phyloP scores from a whole-genome alignment of 2,797 vertebrate genomes.

The Benthosema pterotum region DNA sequence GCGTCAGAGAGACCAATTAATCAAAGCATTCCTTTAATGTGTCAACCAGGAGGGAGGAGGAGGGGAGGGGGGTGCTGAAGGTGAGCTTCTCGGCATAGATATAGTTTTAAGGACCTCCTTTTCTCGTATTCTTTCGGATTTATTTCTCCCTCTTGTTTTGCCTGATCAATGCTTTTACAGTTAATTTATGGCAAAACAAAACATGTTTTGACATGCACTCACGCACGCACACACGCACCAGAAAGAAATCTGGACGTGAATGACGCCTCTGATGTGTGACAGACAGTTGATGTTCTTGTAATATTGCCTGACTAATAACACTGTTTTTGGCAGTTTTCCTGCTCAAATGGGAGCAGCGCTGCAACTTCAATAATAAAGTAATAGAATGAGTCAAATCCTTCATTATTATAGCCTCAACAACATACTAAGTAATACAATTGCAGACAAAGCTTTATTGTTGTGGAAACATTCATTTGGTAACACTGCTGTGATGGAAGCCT shows the following conservation, averaged over 20 bases:
- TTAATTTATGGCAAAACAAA: neutral
- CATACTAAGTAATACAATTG: too few relatives aligned
- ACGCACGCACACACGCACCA: neutral
- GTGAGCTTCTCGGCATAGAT: slow-evolving; percentile 44
- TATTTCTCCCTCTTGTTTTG: slow-evolving; percentile 20
- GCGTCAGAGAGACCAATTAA: slow-evolving; percentile 81
- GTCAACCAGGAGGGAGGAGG: slow-evolving; percentile 51
- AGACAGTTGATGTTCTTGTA: too few relatives aligned
- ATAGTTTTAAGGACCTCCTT: slow-evolving; percentile 58
- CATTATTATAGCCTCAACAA: too few relatives aligned
- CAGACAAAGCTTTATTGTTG: too few relatives aligned
- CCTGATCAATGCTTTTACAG: neutral
- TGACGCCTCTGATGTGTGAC: too few relatives aligned
- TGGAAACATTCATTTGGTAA: too few relatives aligned
- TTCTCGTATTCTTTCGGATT: slow-evolving; percentile 33
- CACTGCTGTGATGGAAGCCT: too few relatives aligned
- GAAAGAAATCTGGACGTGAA: neutral
- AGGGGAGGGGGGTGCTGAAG: slow-evolving; percentile 41
- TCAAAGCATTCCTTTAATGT: slow-evolving; percentile 75
- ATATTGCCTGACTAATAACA: too few relatives aligned
- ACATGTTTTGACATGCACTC: neutral
- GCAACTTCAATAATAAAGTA: too few relatives aligned
- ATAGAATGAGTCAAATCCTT: too few relatives aligned
- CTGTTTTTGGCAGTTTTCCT: too few relatives aligned
- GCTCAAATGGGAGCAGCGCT: too few relatives aligned